Evolutionary conservation across 2,888 invertebrate genomes (phyloP), one percentile per base, ranked within the genome.

Genomic region (Dendrolimus pini): DNA sequence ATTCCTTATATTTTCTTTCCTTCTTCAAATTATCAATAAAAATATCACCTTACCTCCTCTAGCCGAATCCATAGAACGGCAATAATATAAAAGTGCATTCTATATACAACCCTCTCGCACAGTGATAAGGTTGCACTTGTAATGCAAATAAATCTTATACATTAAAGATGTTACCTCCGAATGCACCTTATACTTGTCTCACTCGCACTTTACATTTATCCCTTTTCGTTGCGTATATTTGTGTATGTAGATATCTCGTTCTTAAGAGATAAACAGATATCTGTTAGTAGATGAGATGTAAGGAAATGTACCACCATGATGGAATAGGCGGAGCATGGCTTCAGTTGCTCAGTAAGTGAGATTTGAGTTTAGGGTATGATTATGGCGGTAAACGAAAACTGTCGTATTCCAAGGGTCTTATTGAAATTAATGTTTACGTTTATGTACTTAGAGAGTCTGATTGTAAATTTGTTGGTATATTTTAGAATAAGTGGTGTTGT

Each of bases 181-280:
- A 79, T 86, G 86, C 83, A 88, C 80, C 80, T 78, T 76, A 80
- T 81, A 71, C 68, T 81, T 83, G 78, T 89, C 89, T 83, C 85
- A 60, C 74, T 90, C 84, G 70, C 80, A 65, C 87, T 68, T 68
- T 71, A 64, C 66, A 69, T 75, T 76, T 80, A 78, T 89, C 89
- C 83, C 86, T 77, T 74, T 90, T 85, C 75, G 83, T 70, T 85
- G 74, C 84, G 83, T 75, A 77, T 80, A 72, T 71, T 77, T 75
- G 77, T 87, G 82, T 81, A 85, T 88, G 82, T 86, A 85, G 89
- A 83, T 89, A 89, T 89, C 89, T 86, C 89, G 74, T 84, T 88
- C 82, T 70, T 65, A 65, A 69, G 86, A 89, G 88, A 89, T 89
- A 85, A 88, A 77, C 79, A 80, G 85, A 84, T 83, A 80, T 88